Evolutionary conservation across 2,113 vertebrate species (phyloP), one percentile per base, ranked within the genome.

Genomic region (Irena cyanogastra): DNA sequence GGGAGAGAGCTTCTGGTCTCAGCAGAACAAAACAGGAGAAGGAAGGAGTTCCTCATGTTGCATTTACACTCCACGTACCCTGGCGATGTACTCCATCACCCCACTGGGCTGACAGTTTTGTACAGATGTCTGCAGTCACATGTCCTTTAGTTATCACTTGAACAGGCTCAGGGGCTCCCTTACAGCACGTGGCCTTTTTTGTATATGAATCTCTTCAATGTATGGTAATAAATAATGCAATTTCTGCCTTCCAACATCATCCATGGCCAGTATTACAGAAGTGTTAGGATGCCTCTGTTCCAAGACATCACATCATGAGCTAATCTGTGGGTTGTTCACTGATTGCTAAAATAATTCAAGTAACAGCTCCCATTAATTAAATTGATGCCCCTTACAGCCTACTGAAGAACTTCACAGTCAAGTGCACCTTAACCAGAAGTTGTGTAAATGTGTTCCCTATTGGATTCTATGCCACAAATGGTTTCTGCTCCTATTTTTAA

Each of bases 371-470:
- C 85, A 92, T 96, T 96, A 97, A 95, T 88, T 78, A 74, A 89
- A 91, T 4, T 3, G n/a, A 76, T 92, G 92, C 41, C 88, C 66
- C 39, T 94, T 82, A 53, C 37, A 97, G 60, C 33, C 49, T 94
- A 89, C 49, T 86, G 45, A 94, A 96, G 91, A 89, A 87, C 74
- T 89, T 90, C 84, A 69, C 86, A 96, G 94, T 37, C 77, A 92
- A 64, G 76, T 93, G 60, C 37, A 95, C 33, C 60, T 71, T 74
- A 87, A 96, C 79, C 87, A 97, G 95, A 97, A 89, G 75, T 52
- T 31, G 33, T 39, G 37, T 41, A 97, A 98, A 97, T 97, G 93
- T 97, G 89, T 97, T 97, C 97, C 79, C 83, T 80, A 87, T 95
- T 95, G 93, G 39, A 80, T 90, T 91, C 90, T 94, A 91, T 78